Percentiles rank a stretch among this genome's conserved stretches.
Evolutionary conservation across 2,797 vertebrate species (phyloP).

Genomic region (Muscicapa striata): DNA sequence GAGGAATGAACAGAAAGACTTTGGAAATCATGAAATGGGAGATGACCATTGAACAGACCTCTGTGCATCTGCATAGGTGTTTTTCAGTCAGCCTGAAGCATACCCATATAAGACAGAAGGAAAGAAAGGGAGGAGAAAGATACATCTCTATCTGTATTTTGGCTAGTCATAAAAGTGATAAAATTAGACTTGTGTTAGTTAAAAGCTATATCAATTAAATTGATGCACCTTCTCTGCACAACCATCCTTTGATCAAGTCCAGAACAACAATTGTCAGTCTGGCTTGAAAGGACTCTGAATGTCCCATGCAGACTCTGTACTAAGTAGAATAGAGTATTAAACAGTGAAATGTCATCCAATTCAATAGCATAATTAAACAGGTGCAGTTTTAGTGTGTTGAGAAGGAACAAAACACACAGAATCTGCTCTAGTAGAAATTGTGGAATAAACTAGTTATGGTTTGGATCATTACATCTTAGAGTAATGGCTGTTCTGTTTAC

Average conservation of each 20-base stretch:
- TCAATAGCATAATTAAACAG: slow-evolving; percentile 37
- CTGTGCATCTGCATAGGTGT: not conserved
- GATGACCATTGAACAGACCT: not conserved
- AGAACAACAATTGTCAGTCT: not conserved
- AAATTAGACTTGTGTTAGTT: not conserved
- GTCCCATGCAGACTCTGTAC: not conserved
- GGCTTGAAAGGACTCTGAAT: not conserved
- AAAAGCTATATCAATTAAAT: not conserved
- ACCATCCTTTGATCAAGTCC: not conserved
- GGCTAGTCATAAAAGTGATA: not conserved
- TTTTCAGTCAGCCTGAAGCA: not conserved
- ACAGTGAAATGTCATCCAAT: not conserved
- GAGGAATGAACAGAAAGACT: not conserved
- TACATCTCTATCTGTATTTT: not conserved
- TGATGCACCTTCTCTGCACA: not conserved
- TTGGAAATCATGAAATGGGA: not conserved
- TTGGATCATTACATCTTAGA: slow-evolving; percentile 36
- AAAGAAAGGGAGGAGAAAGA: not conserved
- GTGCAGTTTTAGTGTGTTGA: slow-evolving; percentile 16
- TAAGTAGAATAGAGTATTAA: not conserved
- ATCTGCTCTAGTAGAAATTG: not conserved
- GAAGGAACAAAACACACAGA: not conserved
- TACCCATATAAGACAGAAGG: not conserved
- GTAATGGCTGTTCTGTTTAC: slow-evolving; percentile 33
- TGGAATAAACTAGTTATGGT: slow-evolving; percentile 10